Evolutionary conservation across 1,140 invertebrate species (phyloP).

Genomic region (Micrasema longulum): DNA sequence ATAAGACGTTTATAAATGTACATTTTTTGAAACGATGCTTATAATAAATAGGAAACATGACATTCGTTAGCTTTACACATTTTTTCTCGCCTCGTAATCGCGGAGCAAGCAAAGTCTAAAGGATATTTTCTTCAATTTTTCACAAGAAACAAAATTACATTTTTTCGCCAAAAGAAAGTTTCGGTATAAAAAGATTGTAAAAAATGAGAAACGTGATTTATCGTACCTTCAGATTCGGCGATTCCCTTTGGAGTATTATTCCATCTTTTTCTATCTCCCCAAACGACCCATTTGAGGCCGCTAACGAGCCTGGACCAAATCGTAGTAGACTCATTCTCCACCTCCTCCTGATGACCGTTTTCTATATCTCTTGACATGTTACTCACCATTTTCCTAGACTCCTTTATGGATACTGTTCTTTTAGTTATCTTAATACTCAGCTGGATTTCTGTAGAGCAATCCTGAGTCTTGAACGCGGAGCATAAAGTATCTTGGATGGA

Average conservation of each 20-base stretch:
- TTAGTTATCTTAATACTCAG: conserved; percentile 66
- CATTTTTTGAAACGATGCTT: no score
- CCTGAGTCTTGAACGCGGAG: conserved; percentile 59
- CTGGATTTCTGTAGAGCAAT: conserved; percentile 65
- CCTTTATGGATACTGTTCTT: conserved; percentile 59
- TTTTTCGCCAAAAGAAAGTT: conserved; percentile 16
- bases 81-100: no score
- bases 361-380: not conserved
- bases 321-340: conserved; percentile 49
- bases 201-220: conserved; percentile 30
- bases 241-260: conserved; percentile 24
- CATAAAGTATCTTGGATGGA: conserved; percentile 62
- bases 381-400: conserved; percentile 35
- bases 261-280: conserved; percentile 38
- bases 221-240: conserved; percentile 18
- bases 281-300: conserved; percentile 52
- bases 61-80: no score
- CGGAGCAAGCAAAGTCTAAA: no score
- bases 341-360: conserved; percentile 25
- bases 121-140: not conserved
- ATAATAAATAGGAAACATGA: no score
- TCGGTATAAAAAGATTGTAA: conserved; percentile 18
- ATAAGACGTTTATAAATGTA: no score
- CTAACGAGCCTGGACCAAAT: conserved; percentile 51
- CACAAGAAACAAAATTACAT: conserved; percentile 21